Conservation (phyloP, 2,797 vertebrate species). For the Catharus ustulatus region DNA sequence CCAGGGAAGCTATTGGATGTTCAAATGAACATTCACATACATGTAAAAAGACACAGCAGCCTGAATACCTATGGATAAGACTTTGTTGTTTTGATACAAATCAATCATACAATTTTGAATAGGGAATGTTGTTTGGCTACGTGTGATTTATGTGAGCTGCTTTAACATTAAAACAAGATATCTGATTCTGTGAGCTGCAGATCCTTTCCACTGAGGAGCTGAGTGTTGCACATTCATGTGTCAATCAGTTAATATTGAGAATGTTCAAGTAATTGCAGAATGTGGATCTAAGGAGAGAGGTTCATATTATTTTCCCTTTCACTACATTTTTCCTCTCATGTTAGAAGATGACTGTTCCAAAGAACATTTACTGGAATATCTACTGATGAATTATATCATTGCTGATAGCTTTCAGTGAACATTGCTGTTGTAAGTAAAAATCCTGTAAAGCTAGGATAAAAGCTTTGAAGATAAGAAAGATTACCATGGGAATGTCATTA, state of each 20-base stretch:
- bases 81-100: background rate
- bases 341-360: slow-evolving; percentile 12
- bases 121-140: background rate
- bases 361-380: slow-evolving; percentile 39
- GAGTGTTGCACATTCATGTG: background rate
- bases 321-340: background rate
- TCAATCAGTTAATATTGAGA: accelerated
- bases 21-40: background rate
- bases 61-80: slow-evolving; percentile 8
- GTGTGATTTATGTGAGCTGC: background rate
- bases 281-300: background rate
- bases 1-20: background rate
- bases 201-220: background rate
- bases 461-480: slow-evolving; percentile 44
- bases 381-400: slow-evolving; percentile 31
- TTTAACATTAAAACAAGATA: background rate
- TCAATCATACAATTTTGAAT: background rate
- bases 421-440: slow-evolving; percentile 40
- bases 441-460: slow-evolving; percentile 36
- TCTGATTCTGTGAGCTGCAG: background rate
- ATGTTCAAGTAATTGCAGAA: background rate
- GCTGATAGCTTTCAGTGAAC: slow-evolving; percentile 43
- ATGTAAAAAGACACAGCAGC: slow-evolving; percentile 26
- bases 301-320: slow-evolving; percentile 11
- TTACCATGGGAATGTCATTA: slow-evolving; percentile 30